A percentile compares a stretch with the other conserved stretches of the same genome.
Evolutionary conservation across 2,888 invertebrate genomes (phyloP).

Genomic region (Metacarcinus magister): DNA sequence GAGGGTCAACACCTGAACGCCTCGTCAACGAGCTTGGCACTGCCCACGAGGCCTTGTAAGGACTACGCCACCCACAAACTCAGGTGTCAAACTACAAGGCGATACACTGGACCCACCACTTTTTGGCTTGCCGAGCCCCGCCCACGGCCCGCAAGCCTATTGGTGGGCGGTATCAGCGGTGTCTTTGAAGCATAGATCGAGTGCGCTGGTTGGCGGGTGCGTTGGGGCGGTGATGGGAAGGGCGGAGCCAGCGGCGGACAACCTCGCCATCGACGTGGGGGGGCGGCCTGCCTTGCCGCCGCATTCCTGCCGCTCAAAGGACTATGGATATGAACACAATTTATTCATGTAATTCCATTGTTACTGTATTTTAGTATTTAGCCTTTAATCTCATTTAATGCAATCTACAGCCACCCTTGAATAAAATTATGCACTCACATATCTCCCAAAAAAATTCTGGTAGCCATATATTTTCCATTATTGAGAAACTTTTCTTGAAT

Average conservation of each 20-base stretch:
- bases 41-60: constrained; percentile 65
- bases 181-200: constrained; percentile 56
- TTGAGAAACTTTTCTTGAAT: background rate
- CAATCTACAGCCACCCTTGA: background rate
- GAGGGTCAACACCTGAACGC: constrained; percentile 49
- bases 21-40: constrained; percentile 66
- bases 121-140: constrained; percentile 73
- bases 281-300: constrained; percentile 56
- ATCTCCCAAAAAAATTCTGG: background rate
- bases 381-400: constrained; percentile 21
- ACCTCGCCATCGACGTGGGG: constrained; percentile 75
- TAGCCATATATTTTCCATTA: background rate
- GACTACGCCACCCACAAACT: constrained; percentile 76
- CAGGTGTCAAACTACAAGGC: constrained; percentile 80
- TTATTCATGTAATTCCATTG: constrained; percentile 75
- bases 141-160: constrained; percentile 67
- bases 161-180: constrained; percentile 65
- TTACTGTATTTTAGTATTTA: constrained; percentile 66
- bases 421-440: background rate
- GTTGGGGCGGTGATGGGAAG: constrained; percentile 63
- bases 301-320: constrained; percentile 73
- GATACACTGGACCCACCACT: constrained; percentile 71
- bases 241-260: constrained; percentile 63
- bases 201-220: constrained; percentile 58
- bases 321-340: constrained; percentile 71